phyloP scores from a whole-genome alignment of 1,140 invertebrate genomes.

The Diprion similis region DNA sequence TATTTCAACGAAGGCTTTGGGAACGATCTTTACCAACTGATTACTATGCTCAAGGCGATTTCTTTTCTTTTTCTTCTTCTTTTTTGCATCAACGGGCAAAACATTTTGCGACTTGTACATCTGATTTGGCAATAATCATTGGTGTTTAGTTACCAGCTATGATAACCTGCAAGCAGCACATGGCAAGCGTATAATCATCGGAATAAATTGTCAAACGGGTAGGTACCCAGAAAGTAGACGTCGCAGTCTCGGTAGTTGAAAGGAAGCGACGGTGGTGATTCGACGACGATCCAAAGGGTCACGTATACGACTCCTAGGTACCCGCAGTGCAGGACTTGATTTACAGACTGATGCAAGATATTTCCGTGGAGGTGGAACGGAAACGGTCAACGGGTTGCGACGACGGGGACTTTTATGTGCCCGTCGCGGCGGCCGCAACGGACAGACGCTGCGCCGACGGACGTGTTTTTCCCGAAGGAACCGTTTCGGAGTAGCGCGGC shows the following conservation, averaged over 20 bases:
- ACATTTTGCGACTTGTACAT: too few relatives aligned
- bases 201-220: too few relatives aligned
- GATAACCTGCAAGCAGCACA: background rate
- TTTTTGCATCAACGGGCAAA: too few relatives aligned
- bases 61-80: constrained; percentile 14
- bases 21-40: too few relatives aligned
- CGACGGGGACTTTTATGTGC: background rate
- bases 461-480: constrained; percentile 11
- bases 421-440: background rate
- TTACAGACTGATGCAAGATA: background rate
- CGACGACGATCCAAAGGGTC: background rate
- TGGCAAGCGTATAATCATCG: constrained; percentile 11
- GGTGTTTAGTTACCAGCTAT: too few relatives aligned
- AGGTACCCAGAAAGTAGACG: too few relatives aligned
- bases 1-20: too few relatives aligned
- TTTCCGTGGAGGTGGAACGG: constrained; percentile 1
- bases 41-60: constrained; percentile 18
- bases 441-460: background rate
- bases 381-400: background rate
- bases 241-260: background rate
- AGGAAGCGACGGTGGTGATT: background rate
- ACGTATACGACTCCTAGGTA: background rate
- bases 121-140: too few relatives aligned
- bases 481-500: constrained; percentile 3
- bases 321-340: background rate